Conservation (phyloP, 2,888 invertebrate genomes). For the Empis stercorea region DNA sequence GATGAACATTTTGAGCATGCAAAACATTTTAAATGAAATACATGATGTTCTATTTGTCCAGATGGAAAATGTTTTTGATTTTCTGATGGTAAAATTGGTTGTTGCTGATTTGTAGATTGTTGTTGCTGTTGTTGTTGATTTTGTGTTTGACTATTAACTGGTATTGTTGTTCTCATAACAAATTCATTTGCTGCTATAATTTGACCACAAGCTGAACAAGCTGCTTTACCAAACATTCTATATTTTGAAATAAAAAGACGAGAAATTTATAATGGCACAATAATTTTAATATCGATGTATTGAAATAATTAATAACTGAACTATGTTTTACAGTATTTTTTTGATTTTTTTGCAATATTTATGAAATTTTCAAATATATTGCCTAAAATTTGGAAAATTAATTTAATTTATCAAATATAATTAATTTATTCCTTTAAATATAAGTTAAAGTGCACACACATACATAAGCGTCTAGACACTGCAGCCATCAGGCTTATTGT, state of each 20-base stretch:
- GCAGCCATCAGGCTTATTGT: no score
- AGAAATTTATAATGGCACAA: no score
- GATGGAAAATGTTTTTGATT: constrained; percentile 18
- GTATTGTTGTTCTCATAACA: constrained; percentile 55
- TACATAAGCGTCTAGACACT: no score
- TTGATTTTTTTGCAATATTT: no score
- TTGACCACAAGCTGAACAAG: constrained; percentile 80
- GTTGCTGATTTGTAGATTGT: constrained; percentile 29
- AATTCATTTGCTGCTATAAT: constrained; percentile 82
- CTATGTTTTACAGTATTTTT: no score
- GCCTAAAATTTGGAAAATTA: no score
- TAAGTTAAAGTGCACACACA: no score
- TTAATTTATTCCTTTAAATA: no score
- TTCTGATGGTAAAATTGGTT: constrained; percentile 15
- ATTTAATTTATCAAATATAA: no score
- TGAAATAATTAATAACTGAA: no score
- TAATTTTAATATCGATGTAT: no score
- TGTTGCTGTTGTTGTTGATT: constrained; percentile 20
- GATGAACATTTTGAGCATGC: constrained; percentile 82
- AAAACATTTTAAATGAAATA: constrained; percentile 91
- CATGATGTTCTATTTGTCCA: constrained; percentile 44
- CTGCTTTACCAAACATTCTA: constrained; percentile 84
- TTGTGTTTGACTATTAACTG: constrained; percentile 18
- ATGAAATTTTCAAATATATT: no score
- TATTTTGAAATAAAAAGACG: constrained; percentile 2